A percentile compares a stretch with the other conserved stretches of the same genome.
These are phyloP conservation scores for Alviniconcha strummeri DNA, from an alignment of 2,888 invertebrate genomes.

Conservation along the genomic window DNA sequence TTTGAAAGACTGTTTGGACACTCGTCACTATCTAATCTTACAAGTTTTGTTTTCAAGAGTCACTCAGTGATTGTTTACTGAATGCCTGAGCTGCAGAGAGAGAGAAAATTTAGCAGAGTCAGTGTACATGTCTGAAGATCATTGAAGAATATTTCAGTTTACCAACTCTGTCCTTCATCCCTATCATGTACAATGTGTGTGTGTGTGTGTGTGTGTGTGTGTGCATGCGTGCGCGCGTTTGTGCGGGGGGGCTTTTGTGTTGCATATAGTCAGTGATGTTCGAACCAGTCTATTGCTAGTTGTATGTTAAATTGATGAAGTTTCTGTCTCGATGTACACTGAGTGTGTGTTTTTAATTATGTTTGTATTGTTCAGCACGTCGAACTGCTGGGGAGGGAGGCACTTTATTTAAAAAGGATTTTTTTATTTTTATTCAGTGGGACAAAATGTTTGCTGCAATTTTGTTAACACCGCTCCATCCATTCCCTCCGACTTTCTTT, in stretches of 20 bases:
- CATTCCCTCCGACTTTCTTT: background rate
- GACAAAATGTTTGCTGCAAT: too few species aligned
- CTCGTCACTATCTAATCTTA: too few species aligned
- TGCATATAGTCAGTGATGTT: background rate
- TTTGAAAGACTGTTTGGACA: too few species aligned
- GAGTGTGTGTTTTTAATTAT: background rate
- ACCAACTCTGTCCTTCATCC: too few species aligned
- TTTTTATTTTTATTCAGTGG: background rate
- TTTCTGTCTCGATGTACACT: background rate
- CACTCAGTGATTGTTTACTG: background rate
- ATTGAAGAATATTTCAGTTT: too few species aligned
- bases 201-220: too few species aligned
- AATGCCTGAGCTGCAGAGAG: background rate
- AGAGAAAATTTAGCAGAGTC: background rate
- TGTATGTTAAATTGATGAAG: too few species aligned
- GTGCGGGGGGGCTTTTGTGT: too few species aligned
- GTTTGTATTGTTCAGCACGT: background rate
- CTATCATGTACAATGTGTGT: too few species aligned
- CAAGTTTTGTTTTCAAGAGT: too few species aligned
- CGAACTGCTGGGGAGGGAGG: background rate
- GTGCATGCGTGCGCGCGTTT: background rate
- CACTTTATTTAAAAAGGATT: background rate
- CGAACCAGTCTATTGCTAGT: too few species aligned
- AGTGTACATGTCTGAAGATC: too few species aligned
- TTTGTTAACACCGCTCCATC: background rate